phyloP scores from a whole-genome alignment of 2,113 vertebrate species.

The Equus przewalskii region DNA sequence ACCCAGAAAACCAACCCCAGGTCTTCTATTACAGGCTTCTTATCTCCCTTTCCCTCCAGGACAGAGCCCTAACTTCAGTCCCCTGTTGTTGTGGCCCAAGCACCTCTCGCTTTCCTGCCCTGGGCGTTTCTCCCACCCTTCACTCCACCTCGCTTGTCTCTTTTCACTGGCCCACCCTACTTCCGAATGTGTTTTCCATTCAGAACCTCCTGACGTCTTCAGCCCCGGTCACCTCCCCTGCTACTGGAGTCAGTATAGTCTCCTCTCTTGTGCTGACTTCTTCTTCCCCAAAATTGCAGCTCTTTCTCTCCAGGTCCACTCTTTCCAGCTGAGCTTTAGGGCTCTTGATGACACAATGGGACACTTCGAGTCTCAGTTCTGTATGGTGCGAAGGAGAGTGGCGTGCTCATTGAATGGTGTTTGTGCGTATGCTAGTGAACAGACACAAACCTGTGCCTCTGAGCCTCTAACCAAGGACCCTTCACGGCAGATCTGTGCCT shows the following conservation, averaged over 20 bases:
- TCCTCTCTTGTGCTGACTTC: neutral
- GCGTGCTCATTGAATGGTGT: rapidly evolving
- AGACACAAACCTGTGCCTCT: rapidly evolving
- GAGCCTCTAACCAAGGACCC: rapidly evolving
- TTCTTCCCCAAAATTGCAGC: neutral
- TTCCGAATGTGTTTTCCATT: rapidly evolving
- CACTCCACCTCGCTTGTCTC: rapidly evolving
- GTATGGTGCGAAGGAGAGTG: rapidly evolving
- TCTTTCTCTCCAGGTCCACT: neutral
- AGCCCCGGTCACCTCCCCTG: rapidly evolving
- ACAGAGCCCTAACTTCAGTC: neutral
- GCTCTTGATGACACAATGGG: rapidly evolving
- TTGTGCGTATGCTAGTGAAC: rapidly evolving
- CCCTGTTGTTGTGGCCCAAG: rapidly evolving
- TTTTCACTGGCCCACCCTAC: rapidly evolving
- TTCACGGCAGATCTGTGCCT: too few species aligned
- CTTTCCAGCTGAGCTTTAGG: neutral
- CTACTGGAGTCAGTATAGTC: neutral
- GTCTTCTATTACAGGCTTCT: rapidly evolving
- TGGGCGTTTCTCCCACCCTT: rapidly evolving
- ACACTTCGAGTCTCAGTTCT: rapidly evolving
- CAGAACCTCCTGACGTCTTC: neutral
- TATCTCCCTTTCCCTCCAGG: rapidly evolving
- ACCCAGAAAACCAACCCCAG: rapidly evolving
- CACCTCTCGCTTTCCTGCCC: rapidly evolving